Conservation (phyloP, 1,140 invertebrate genomes). For the Zaprionus tsacasi region DNA sequence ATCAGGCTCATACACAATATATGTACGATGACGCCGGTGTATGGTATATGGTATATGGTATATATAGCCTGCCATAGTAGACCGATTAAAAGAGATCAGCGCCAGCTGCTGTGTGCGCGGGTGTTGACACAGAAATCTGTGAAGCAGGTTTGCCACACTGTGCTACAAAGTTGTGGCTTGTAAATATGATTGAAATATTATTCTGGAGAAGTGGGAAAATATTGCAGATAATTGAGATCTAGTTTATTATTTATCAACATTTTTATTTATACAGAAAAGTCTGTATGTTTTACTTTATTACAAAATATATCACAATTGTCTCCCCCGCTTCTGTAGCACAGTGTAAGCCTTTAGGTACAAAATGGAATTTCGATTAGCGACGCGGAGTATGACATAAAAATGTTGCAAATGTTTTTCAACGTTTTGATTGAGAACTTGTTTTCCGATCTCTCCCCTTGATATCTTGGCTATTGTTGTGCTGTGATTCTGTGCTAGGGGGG, state of each 20-base stretch:
- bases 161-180: neutral
- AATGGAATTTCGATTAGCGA: constrained; percentile 49
- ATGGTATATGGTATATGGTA: neutral
- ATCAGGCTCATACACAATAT: constrained; percentile 31
- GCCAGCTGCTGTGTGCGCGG: constrained; percentile 42
- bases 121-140: constrained; percentile 46
- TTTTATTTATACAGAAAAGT: neutral
- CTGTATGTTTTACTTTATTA: too few relatives aligned
- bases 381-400: constrained; percentile 61
- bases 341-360: constrained; percentile 56
- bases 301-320: too few relatives aligned
- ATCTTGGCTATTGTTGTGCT: neutral
- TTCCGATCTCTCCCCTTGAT: constrained; percentile 17
- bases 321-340: constrained; percentile 19
- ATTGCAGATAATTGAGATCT: too few relatives aligned
- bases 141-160: constrained; percentile 50
- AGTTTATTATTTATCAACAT: too few relatives aligned
- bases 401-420: constrained; percentile 48
- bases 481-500: neutral
- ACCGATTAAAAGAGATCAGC: constrained; percentile 11
- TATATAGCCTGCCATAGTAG: constrained; percentile 8
- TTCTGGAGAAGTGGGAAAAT: too few relatives aligned
- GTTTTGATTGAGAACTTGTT: constrained; percentile 75
- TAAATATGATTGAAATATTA: neutral
- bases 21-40: constrained; percentile 6